Evolutionary conservation across 2,888 invertebrate species (phyloP).

Genomic region (Opisthograptis luteolata): DNA sequence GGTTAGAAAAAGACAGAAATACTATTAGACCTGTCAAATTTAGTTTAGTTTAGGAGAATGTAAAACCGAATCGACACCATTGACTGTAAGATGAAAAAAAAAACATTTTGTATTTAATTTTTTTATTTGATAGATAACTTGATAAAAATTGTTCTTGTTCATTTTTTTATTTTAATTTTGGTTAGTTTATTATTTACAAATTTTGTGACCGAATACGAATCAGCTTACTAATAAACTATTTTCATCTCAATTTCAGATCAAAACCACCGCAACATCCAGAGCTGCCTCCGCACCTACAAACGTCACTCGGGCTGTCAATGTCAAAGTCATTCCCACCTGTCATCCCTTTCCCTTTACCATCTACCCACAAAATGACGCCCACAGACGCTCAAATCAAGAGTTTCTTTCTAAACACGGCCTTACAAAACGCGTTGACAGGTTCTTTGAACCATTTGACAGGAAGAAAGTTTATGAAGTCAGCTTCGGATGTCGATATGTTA

Average conservation of each 20-base stretch:
- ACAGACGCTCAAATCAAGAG: conserved; percentile 63
- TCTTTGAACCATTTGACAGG: conserved; percentile 58
- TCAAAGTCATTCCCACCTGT: conserved; percentile 46
- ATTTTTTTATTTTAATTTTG: too few relatives aligned
- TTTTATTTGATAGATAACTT: too few relatives aligned
- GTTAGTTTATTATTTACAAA: too few relatives aligned
- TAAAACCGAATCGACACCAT: too few relatives aligned
- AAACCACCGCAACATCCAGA: conserved; percentile 50
- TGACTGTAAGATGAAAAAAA: too few relatives aligned
- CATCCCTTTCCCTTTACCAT: conserved; percentile 52
- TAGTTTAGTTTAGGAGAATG: too few relatives aligned
- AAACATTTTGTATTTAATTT: too few relatives aligned
- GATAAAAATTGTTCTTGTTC: too few relatives aligned
- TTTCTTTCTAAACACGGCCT: conserved; percentile 67
- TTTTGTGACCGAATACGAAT: too few relatives aligned
- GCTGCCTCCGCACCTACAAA: conserved; percentile 36
- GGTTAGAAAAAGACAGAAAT: too few relatives aligned
- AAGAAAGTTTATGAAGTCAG: conserved; percentile 25
- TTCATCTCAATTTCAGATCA: conserved; percentile 50
- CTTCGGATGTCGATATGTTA: conserved; percentile 3
- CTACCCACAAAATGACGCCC: conserved; percentile 44
- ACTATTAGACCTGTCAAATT: too few relatives aligned
- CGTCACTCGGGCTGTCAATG: conserved; percentile 44
- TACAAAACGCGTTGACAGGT: conserved; percentile 66
- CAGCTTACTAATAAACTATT: too few relatives aligned